A percentile compares a stretch with the other conserved stretches of the same genome.
Conservation (phyloP, 1,140 invertebrate species). For the Stenopsyche tienmushanensis region DNA sequence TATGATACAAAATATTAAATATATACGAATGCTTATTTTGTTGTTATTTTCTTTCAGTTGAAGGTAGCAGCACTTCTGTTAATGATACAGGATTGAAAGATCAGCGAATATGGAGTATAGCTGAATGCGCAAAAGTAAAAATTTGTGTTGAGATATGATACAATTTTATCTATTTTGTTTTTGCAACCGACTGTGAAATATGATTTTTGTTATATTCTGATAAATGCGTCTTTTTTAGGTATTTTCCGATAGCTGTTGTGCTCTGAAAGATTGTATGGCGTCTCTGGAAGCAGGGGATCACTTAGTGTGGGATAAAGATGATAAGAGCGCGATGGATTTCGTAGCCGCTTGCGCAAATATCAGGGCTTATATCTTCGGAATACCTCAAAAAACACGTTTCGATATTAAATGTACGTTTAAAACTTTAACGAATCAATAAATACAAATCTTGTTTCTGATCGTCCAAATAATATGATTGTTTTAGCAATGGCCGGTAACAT, state of each 20-base stretch:
- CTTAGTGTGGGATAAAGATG: slow-evolving; percentile 98
- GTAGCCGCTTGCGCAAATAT: slow-evolving; percentile 95
- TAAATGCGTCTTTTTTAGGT: too few relatives aligned
- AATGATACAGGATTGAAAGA: slow-evolving; percentile 59
- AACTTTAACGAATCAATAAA: too few relatives aligned
- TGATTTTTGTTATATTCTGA: too few relatives aligned
- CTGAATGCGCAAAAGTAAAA: slow-evolving; percentile 58
- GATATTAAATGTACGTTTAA: slow-evolving; percentile 96
- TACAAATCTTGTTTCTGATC: slow-evolving; percentile 10
- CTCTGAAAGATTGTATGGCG: slow-evolving; percentile 66
- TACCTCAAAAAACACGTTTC: slow-evolving; percentile 84
- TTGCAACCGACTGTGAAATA: too few relatives aligned
- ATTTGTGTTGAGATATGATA: too few relatives aligned
- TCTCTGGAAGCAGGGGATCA: slow-evolving; percentile 64
- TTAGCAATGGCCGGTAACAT: slow-evolving; percentile 95
- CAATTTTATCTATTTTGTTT: too few relatives aligned
- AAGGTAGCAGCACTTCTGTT: slow-evolving; percentile 43
- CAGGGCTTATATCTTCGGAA: slow-evolving; percentile 88
- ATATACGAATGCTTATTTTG: too few relatives aligned
- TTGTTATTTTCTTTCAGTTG: slow-evolving; percentile 27
- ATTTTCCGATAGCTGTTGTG: slow-evolving; percentile 72
- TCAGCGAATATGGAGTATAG: slow-evolving; percentile 80
- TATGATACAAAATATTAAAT: too few relatives aligned
- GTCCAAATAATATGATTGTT: background rate
- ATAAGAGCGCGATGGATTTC: slow-evolving; percentile 92